Evolutionary conservation across 2,888 invertebrate species (phyloP).

Genomic region (Chirona hameri): DNA sequence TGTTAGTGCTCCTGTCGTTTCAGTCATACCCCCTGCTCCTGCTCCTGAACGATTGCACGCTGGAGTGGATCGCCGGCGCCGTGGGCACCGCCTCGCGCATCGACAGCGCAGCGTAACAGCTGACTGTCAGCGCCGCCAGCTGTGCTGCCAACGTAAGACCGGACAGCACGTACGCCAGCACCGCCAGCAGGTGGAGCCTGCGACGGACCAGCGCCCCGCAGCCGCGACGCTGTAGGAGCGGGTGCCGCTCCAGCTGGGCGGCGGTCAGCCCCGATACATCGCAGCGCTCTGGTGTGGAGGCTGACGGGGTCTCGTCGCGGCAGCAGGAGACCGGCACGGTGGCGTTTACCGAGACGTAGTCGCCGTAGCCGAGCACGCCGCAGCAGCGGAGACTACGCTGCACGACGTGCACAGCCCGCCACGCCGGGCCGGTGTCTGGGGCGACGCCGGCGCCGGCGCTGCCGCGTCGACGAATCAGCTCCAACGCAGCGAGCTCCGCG

Average conservation of each 20-base stretch:
- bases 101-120: neutral
- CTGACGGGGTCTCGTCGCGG: neutral
- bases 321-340: neutral
- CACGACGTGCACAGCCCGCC: neutral
- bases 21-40: neutral
- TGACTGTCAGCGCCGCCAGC: neutral
- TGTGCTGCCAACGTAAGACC: neutral
- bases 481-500: neutral
- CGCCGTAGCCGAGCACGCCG: slow-evolving; percentile 24
- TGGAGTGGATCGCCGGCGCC: too few relatives aligned
- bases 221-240: slow-evolving; percentile 6
- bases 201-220: neutral
- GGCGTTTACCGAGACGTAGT: neutral
- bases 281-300: neutral
- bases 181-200: neutral
- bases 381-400: neutral
- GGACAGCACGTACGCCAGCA: neutral
- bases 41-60: neutral
- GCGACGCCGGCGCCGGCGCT: neutral
- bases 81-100: neutral
- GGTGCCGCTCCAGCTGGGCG: neutral
- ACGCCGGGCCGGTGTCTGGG: neutral
- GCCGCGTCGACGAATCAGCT: neutral
- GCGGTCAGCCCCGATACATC: neutral
- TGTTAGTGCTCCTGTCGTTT: too few relatives aligned